Percentiles rank a stretch among this genome's conserved stretches.
Evolutionary conservation across 2,888 invertebrate genomes (phyloP).

Genomic region (Tridacna gigas): DNA sequence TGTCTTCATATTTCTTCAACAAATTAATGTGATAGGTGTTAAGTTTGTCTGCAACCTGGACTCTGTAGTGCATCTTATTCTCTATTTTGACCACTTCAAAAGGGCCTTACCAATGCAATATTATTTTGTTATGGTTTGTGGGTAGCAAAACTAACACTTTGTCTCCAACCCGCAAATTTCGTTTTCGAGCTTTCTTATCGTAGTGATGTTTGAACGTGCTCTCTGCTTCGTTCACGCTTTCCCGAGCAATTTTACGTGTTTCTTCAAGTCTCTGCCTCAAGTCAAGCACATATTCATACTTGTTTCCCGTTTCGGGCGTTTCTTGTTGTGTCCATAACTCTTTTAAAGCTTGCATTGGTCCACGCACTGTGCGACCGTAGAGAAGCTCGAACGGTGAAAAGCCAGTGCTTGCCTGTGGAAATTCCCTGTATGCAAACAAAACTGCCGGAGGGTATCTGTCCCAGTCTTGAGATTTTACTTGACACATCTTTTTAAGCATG

Average conservation of each 20-base stretch:
- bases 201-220: constrained; percentile 33
- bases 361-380: not conserved
- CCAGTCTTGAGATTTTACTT: not conserved
- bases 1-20: not conserved
- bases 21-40: constrained; percentile 20
- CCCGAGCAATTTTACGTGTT: constrained; percentile 29
- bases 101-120: constrained; percentile 38
- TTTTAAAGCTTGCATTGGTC: not conserved
- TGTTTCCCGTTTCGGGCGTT: not conserved
- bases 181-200: constrained; percentile 20
- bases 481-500: constrained; percentile 26
- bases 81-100: constrained; percentile 23
- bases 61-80: constrained; percentile 32
- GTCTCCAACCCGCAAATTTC: constrained; percentile 18
- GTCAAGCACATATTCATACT: not conserved
- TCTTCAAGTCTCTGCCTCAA: not conserved
- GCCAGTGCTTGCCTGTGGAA: not conserved
- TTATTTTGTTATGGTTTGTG: constrained; percentile 28
- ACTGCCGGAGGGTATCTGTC: not conserved
- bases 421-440: not conserved
- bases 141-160: constrained; percentile 37
- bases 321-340: constrained; percentile 5
- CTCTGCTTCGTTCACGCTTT: constrained; percentile 19
- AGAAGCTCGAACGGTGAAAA: constrained; percentile 9
- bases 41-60: not conserved